Evolutionary conservation across 2,113 vertebrate genomes (phyloP).

Genomic region (crab-eating macaque (Macaca fascicularis)): DNA sequence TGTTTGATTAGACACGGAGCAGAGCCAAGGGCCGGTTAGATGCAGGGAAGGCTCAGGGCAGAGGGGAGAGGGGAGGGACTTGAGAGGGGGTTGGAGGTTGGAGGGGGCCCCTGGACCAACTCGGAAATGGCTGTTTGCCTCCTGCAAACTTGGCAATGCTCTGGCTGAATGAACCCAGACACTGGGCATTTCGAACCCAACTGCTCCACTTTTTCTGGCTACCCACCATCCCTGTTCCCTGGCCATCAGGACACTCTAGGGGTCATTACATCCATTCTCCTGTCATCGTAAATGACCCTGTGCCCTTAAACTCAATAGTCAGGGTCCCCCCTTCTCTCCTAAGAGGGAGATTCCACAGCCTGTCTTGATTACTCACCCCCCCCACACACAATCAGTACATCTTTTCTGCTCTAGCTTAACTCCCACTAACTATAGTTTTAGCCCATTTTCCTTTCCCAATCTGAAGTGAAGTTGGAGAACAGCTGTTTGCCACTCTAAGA

Average conservation of each 20-base stretch:
- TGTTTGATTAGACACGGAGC: slow-evolving; percentile 77
- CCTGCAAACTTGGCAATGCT: slow-evolving; percentile 38
- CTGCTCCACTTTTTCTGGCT: neutral
- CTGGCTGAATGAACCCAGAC: slow-evolving; percentile 12
- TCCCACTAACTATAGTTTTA: neutral
- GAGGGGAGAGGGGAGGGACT: neutral
- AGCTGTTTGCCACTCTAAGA: neutral
- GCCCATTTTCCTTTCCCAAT: neutral
- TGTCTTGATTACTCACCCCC: slow-evolving; percentile 46
- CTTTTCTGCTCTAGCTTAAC: slow-evolving; percentile 46
- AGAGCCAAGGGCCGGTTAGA: slow-evolving; percentile 60
- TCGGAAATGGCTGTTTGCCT: slow-evolving; percentile 38
- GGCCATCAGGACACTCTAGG: neutral
- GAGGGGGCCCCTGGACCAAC: slow-evolving; percentile 2
- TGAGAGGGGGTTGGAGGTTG: neutral
- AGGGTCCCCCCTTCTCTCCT: neutral
- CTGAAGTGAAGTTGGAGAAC: neutral
- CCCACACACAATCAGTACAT: neutral
- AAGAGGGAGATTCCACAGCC: slow-evolving; percentile 54
- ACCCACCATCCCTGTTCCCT: neutral
- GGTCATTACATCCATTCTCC: neutral
- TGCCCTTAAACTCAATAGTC: neutral
- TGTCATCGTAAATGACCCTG: neutral
- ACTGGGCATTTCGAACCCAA: slow-evolving; percentile 20
- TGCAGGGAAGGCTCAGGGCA: slow-evolving; percentile 35